Evolutionary conservation across 2,797 vertebrate species (phyloP).

Genomic region (Helarctos malayanus): DNA sequence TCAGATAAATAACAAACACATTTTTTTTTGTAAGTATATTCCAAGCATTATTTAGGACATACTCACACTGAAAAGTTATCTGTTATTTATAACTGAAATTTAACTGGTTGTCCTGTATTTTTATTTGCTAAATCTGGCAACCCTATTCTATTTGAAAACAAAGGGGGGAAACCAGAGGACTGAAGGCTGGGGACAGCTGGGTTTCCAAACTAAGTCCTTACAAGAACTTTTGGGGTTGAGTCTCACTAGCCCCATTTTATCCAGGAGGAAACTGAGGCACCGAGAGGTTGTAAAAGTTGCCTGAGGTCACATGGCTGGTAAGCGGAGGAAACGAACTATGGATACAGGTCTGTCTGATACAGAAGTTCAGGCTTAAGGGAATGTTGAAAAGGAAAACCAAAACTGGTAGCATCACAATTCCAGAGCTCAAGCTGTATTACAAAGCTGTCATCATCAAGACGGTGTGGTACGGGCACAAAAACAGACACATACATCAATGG

Average conservation of each 20-base stretch:
- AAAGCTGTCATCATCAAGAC: background rate
- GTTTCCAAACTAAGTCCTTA: background rate
- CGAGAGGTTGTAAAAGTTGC: background rate
- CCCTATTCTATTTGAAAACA: background rate
- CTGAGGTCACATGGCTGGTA: background rate
- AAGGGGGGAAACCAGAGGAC: background rate
- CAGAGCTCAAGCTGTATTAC: background rate
- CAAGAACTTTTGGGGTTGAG: background rate
- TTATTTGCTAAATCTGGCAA: background rate
- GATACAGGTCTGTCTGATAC: background rate
- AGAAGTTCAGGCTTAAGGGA: background rate
- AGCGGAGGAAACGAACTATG: background rate
- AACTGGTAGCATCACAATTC: background rate
- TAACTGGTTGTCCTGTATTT: background rate
- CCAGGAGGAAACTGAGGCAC: conserved; percentile 27
- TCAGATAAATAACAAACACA: background rate
- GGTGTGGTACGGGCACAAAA: background rate
- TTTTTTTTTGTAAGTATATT: background rate
- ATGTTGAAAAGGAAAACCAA: background rate
- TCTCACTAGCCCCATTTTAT: background rate
- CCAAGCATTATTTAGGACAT: background rate
- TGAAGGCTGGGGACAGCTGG: background rate
- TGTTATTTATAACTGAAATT: background rate
- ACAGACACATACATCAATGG: background rate
- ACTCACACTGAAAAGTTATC: background rate